A percentile compares a stretch with the other conserved stretches of the same genome.
These are phyloP conservation scores for Callitettix versicolor DNA, from an alignment of 1,140 invertebrate genomes.

Conservation along the genomic window DNA sequence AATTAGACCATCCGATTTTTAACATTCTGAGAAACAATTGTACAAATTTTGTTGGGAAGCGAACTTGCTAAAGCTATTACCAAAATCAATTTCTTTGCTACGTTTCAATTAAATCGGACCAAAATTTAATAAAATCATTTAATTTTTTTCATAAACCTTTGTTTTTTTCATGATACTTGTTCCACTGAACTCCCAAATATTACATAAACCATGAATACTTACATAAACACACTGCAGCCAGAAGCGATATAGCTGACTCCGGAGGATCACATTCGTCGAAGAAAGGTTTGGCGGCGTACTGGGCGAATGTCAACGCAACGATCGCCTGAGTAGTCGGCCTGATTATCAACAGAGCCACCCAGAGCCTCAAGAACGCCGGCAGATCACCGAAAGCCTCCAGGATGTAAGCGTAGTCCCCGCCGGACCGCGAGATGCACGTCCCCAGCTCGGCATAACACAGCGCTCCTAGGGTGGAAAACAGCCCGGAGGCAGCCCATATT, in stretches of 20 bases:
- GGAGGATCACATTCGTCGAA: constrained; percentile 61
- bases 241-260: constrained; percentile 51
- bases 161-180: too few species aligned
- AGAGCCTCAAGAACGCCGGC: constrained; percentile 75
- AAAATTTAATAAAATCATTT: too few species aligned
- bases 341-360: constrained; percentile 78
- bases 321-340: constrained; percentile 69
- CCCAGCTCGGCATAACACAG: constrained; percentile 80
- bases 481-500: constrained; percentile 61
- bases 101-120: too few species aligned
- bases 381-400: constrained; percentile 79
- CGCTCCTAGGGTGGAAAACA: constrained; percentile 63
- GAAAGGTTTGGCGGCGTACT: constrained; percentile 73
- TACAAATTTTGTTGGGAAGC: too few species aligned
- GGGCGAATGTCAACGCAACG: constrained; percentile 68
- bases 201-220: too few species aligned
- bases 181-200: too few species aligned
- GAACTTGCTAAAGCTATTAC: too few species aligned
- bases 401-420: constrained; percentile 83
- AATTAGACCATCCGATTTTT: too few species aligned
- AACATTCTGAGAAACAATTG: too few species aligned
- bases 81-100: too few species aligned
- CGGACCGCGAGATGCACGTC: constrained; percentile 55
- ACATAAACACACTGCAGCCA: constrained; percentile 67
- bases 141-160: too few species aligned